These are phyloP conservation scores for Eretmocerus hayati DNA, from an alignment of 2,888 invertebrate genomes.

Conservation along the genomic window DNA sequence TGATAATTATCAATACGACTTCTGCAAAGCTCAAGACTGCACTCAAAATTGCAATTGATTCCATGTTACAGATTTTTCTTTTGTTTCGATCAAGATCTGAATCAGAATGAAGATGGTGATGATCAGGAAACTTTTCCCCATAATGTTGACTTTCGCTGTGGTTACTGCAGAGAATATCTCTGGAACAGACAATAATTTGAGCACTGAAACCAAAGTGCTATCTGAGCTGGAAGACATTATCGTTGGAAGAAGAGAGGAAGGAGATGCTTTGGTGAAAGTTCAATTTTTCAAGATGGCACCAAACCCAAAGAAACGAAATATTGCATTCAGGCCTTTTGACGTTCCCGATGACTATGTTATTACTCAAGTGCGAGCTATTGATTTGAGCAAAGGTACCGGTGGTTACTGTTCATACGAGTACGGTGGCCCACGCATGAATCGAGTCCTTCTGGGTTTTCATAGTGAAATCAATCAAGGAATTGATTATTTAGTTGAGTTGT, in stretches of 20 bases:
- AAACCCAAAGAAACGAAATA: not conserved
- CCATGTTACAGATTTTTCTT: too few relatives aligned
- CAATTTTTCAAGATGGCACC: not conserved
- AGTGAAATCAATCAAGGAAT: constrained; percentile 4
- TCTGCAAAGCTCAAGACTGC: too few relatives aligned
- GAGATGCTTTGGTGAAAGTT: not conserved
- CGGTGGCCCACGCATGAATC: constrained; percentile 6
- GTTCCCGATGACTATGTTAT: constrained; percentile 5
- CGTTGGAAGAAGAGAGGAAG: not conserved
- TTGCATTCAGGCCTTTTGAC: constrained; percentile 7
- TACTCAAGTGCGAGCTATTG: constrained; percentile 4
- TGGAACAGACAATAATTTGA: too few relatives aligned
- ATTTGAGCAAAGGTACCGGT: constrained; percentile 1
- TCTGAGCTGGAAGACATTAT: too few relatives aligned
- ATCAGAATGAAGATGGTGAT: too few relatives aligned
- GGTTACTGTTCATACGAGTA: constrained; percentile 4
- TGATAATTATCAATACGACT: too few relatives aligned
- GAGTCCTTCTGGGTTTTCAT: constrained; percentile 4
- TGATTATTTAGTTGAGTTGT: constrained; percentile 2
- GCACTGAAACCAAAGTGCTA: too few relatives aligned
- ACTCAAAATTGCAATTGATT: too few relatives aligned
- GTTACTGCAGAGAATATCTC: too few relatives aligned
- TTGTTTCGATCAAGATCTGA: too few relatives aligned
- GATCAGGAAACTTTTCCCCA: too few relatives aligned
- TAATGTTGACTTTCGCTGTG: too few relatives aligned